These are phyloP conservation scores for Adelognathus sp. DNA, from an alignment of 2,888 invertebrate genomes.

Conservation along the genomic window DNA sequence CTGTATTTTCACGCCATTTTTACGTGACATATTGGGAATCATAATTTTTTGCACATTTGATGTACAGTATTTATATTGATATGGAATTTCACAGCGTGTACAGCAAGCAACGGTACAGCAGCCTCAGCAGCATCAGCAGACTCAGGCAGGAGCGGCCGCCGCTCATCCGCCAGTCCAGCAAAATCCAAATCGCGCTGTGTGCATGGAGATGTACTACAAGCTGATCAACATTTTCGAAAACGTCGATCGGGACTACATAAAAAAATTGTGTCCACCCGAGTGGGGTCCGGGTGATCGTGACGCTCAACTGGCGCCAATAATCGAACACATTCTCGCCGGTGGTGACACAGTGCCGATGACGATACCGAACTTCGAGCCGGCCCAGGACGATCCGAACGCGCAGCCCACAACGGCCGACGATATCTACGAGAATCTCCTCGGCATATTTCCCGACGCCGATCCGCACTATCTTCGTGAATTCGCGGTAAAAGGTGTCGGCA, in stretches of 20 bases:
- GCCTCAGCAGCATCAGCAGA: not conserved
- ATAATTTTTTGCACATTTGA: too few relatives aligned
- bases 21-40: too few relatives aligned
- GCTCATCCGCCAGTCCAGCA: not conserved
- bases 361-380: too few relatives aligned
- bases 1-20: too few relatives aligned
- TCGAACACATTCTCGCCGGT: constrained; percentile 42
- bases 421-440: constrained; percentile 64
- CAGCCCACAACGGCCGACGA: constrained; percentile 52
- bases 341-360: constrained; percentile 21
- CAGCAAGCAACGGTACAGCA: not conserved
- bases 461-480: constrained; percentile 68
- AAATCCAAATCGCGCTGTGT: not conserved
- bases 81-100: too few relatives aligned
- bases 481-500: constrained; percentile 47
- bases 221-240: constrained; percentile 68
- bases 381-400: not conserved
- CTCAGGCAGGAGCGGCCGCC: too few relatives aligned
- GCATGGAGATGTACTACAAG: constrained; percentile 60
- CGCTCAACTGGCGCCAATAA: constrained; percentile 46
- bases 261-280: constrained; percentile 61
- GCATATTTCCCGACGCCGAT: constrained; percentile 76
- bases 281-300: constrained; percentile 52
- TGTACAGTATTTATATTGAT: too few relatives aligned
- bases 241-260: constrained; percentile 64